Evolutionary conservation across 2,797 vertebrate genomes (phyloP), one percentile per base, ranked within the genome.

Genomic region (Craterocephalus amniculus): DNA sequence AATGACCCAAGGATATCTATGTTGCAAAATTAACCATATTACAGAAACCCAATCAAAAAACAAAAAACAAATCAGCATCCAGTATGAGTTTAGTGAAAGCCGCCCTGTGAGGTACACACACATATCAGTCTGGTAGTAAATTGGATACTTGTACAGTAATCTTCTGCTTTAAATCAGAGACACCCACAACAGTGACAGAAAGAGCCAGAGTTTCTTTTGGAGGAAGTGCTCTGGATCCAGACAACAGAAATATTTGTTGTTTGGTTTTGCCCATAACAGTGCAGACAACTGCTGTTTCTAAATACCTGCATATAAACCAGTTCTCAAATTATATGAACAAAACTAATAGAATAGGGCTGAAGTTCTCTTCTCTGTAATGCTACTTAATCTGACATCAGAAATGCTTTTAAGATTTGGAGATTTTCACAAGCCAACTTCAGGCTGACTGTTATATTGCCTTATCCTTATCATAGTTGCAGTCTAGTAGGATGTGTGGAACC

Each of bases 301-400:
- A 36, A 36, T 36, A 36, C 35, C 35, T 36, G 35, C 35, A 36
- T 36, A 2, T 2, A 29, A 29, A 29, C 29, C 29, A 29, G 5
- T 29, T 29, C 29, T 29, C 13, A 36, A 10, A 13, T 36, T 36
- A 36, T 12, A 36, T n/a, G 26, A 54, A 36, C 12, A 8, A 35
- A 14, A 63, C 26, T n/a, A 34, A 20, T 35, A 5, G 29, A 52
- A 48, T 63, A 31, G 35, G n/a, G 48, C 32, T 63, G 24, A 16
- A 36, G 49, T 51, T 45, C 62, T 36, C 22, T 13, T 29, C 29
- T 29, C 18, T 65, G 55, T 65, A 56, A 40, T 54, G 18, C 38
- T 65, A 24, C 31, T 27, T 38, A 14, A 66, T 56, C 36, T 45
- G 52, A 51, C 48, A 24, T 1, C 45, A 36, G 54, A 67, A 45